phyloP scores from a whole-genome alignment of 1,140 invertebrate species.

The Achatina immaculata region DNA sequence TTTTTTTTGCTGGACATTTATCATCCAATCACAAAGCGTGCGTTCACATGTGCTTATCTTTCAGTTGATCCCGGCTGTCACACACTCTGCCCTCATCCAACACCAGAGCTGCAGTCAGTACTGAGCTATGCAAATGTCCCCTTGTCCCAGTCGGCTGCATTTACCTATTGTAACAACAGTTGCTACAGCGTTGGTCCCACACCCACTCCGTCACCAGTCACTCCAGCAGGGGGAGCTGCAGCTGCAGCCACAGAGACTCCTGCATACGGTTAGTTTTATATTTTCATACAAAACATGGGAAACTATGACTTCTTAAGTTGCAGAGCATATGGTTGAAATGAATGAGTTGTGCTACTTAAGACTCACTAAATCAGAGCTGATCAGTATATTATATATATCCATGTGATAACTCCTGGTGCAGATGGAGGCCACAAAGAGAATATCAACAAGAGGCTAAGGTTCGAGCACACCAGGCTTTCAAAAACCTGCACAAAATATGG shows the following conservation, averaged over 20 bases:
- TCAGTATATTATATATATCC: no score
- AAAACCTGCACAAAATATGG: no score
- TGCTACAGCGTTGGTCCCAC: conserved; percentile 32
- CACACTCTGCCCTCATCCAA: conserved; percentile 14
- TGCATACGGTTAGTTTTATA: conserved; percentile 1
- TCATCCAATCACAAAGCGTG: no score
- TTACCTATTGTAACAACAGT: conserved; percentile 35
- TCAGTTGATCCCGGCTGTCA: conserved; percentile 17
- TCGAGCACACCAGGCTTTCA: no score
- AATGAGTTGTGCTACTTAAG: no score
- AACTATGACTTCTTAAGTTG: not conserved
- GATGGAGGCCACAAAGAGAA: no score
- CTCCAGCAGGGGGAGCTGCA: not conserved
- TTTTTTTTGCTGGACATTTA: no score
- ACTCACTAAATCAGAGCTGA: no score
- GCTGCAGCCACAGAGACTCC: not conserved
- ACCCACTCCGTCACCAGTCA: conserved; percentile 16
- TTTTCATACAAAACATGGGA: not conserved
- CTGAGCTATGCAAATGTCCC: conserved; percentile 46
- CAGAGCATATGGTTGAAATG: not conserved
- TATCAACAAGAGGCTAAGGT: no score
- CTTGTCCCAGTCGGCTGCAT: conserved; percentile 43
- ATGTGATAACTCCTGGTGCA: no score
- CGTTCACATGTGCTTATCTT: no score
- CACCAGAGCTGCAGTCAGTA: conserved; percentile 43